Conservation (phyloP, 2,113 vertebrate genomes). For the Podilymbus podiceps region DNA sequence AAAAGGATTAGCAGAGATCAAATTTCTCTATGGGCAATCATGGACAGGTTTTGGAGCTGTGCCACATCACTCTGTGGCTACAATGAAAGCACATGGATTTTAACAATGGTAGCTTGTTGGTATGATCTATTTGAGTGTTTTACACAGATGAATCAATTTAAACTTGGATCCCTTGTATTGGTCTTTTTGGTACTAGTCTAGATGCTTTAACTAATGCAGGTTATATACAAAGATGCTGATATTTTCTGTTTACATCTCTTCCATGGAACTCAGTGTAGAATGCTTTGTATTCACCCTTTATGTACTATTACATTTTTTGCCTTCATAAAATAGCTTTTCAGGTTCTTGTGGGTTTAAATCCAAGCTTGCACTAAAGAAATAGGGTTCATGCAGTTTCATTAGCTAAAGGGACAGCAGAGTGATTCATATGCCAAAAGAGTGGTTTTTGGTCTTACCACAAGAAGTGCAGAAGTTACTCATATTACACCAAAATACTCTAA, state of each 20-base stretch:
- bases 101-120: background rate
- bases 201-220: background rate
- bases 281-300: background rate
- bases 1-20: background rate
- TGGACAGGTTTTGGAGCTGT: background rate
- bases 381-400: background rate
- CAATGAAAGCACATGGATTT: background rate
- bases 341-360: background rate
- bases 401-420: background rate
- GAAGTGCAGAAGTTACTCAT: background rate
- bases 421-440: background rate
- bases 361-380: background rate
- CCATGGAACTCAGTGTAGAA: background rate
- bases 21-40: background rate
- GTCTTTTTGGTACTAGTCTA: background rate
- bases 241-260: background rate
- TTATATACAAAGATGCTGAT: background rate
- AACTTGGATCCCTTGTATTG: background rate
- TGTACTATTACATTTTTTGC: background rate
- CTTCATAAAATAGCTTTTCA: background rate
- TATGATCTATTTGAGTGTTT: background rate
- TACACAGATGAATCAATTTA: background rate
- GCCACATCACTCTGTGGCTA: background rate
- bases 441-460: background rate
- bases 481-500: background rate